Evolutionary conservation across 2,113 vertebrate genomes (phyloP).

Genomic region (Strix aluco): DNA sequence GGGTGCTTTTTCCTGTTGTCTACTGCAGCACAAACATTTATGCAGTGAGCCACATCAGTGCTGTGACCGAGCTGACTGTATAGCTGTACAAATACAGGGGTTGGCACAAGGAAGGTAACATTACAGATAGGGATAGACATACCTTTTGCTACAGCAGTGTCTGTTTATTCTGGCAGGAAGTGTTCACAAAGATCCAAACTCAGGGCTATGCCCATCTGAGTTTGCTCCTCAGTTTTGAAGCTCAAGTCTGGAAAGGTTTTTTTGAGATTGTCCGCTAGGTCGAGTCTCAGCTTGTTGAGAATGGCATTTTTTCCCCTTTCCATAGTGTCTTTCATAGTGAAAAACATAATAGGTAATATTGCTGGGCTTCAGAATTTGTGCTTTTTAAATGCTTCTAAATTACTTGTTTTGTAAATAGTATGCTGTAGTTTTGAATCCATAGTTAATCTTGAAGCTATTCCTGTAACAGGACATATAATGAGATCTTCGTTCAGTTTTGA

Average conservation of each 20-base stretch:
- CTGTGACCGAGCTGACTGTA: neutral
- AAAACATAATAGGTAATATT: neutral
- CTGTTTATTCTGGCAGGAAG: neutral
- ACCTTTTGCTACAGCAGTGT: neutral
- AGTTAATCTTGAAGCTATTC: neutral
- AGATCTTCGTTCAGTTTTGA: neutral
- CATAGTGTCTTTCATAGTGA: neutral
- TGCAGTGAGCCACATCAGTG: neutral
- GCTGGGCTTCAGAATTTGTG: neutral
- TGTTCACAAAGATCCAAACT: neutral
- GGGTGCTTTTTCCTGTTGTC: neutral
- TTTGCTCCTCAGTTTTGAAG: neutral
- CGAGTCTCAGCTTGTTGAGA: neutral
- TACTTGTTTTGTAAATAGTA: neutral
- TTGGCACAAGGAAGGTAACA: neutral
- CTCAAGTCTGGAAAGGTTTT: neutral
- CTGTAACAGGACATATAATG: neutral
- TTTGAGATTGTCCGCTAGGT: neutral
- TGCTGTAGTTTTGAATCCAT: neutral
- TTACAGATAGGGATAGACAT: neutral
- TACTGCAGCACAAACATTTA: neutral
- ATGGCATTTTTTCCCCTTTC: neutral
- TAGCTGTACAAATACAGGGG: neutral
- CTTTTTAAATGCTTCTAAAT: neutral
- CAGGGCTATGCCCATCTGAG: neutral